phyloP scores from a whole-genome alignment of 1,140 invertebrate species.

The Micrasema longulum region DNA sequence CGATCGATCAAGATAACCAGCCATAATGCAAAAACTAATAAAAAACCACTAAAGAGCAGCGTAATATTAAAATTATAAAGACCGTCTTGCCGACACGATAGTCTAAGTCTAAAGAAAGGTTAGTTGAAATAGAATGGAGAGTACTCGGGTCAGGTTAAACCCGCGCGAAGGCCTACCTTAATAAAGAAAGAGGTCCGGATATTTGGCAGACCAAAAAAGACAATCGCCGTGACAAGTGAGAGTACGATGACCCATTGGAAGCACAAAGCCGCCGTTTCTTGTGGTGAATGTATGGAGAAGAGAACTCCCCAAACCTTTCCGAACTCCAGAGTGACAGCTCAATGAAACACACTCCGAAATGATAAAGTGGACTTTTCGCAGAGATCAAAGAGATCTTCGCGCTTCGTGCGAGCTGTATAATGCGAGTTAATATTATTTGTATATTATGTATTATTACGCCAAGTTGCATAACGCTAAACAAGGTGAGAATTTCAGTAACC shows the following conservation, averaged over 20 bases:
- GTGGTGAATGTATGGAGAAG: background rate
- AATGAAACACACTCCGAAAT: slow-evolving; percentile 18
- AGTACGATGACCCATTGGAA: slow-evolving; percentile 8
- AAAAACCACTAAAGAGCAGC: too few species aligned
- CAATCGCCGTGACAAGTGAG: slow-evolving; percentile 14
- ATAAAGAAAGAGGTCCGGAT: slow-evolving; percentile 11
- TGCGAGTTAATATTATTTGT: too few species aligned
- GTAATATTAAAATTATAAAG: too few species aligned
- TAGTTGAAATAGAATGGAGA: background rate
- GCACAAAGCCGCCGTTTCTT: background rate
- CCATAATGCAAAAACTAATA: too few species aligned
- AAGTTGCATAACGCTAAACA: too few species aligned
- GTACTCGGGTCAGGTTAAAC: background rate
- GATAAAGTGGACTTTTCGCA: slow-evolving; percentile 14
- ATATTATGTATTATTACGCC: too few species aligned
- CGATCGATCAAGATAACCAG: too few species aligned
- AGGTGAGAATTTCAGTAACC: too few species aligned
- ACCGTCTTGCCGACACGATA: too few species aligned
- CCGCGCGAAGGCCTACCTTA: slow-evolving; percentile 2
- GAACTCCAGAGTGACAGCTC: slow-evolving; percentile 6
- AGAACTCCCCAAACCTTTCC: background rate
- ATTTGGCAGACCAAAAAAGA: slow-evolving; percentile 21
- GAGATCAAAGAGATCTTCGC: slow-evolving; percentile 25
- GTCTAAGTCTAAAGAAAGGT: too few species aligned
- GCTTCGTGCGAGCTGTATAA: background rate